Percentiles rank a stretch among this genome's conserved stretches.
phyloP scores from a whole-genome alignment of 2,797 vertebrate genomes.

The Epinephelus malabaricus region DNA sequence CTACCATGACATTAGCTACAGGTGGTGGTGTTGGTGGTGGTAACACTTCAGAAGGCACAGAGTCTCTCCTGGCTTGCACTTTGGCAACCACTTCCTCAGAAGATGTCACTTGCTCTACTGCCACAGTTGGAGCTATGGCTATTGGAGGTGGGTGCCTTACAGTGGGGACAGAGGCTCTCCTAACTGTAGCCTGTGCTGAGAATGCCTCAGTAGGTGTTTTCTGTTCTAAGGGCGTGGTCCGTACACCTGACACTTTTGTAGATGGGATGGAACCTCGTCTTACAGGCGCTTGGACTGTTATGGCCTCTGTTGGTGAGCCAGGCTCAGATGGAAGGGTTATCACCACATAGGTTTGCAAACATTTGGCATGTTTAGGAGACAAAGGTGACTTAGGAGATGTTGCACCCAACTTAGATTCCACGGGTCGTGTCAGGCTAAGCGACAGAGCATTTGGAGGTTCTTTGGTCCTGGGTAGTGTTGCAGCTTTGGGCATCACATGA shows the following conservation, averaged over 20 bases:
- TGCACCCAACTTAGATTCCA: constrained; percentile 88
- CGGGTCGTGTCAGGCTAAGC: constrained; percentile 90
- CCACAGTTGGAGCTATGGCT: constrained; percentile 31
- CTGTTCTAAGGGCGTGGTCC: constrained; percentile 78
- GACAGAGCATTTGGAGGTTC: constrained; percentile 90
- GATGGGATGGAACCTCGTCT: constrained; percentile 83
- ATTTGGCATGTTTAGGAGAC: constrained; percentile 93
- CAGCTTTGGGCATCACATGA: constrained; percentile 78
- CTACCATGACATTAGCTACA: constrained; percentile 45
- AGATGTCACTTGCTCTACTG: constrained; percentile 85
- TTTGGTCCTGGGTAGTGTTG: constrained; percentile 88
- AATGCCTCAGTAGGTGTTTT: constrained; percentile 75
- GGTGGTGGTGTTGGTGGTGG: constrained; percentile 30
- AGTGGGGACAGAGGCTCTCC: constrained; percentile 76
- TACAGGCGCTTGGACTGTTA: constrained; percentile 86
- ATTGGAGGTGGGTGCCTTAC: constrained; percentile 69
- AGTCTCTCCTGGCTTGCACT: constrained; percentile 59
- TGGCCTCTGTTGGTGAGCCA: constrained; percentile 89
- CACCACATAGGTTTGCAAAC: constrained; percentile 96
- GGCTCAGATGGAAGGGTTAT: constrained; percentile 98
- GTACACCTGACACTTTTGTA: constrained; percentile 82
- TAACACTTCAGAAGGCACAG: constrained; percentile 56
- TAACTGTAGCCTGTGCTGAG: constrained; percentile 66
- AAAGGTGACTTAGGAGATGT: constrained; percentile 95
- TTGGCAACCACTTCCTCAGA: constrained; percentile 61